Percentiles rank a stretch among this genome's conserved stretches.
phyloP scores from a whole-genome alignment of 2,888 invertebrate species.

The Lycophotia porphyrea region DNA sequence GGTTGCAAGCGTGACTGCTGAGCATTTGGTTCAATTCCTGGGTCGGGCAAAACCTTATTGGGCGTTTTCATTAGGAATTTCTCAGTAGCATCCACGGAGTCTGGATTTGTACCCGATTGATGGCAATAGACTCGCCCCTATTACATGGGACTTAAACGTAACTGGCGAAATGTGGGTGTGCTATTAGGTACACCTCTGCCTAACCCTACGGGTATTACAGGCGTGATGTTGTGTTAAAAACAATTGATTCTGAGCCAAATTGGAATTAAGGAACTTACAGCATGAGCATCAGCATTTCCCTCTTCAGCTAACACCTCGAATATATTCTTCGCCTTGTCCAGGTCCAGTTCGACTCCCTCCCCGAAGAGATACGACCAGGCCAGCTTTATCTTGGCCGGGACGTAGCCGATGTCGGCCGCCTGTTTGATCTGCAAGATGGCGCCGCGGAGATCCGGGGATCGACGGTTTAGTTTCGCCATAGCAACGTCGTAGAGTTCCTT shows the following conservation, averaged over 20 bases:
- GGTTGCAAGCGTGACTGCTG: too few species aligned
- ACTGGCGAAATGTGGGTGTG: too few species aligned
- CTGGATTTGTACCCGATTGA: too few species aligned
- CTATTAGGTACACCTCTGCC: too few species aligned
- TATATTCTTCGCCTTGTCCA: constrained; percentile 93
- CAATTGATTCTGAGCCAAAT: not conserved
- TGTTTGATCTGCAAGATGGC: constrained; percentile 94
- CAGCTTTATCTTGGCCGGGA: constrained; percentile 94
- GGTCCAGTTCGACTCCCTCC: constrained; percentile 93
- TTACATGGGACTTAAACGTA: too few species aligned
- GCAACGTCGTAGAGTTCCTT: constrained; percentile 94
- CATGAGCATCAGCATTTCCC: constrained; percentile 97
- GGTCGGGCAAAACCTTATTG: too few species aligned
- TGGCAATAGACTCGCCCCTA: too few species aligned
- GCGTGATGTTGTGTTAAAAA: not conserved
- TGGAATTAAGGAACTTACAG: constrained; percentile 88
- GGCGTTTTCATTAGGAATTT: too few species aligned
- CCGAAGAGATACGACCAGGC: constrained; percentile 98
- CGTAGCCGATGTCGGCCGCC: constrained; percentile 95
- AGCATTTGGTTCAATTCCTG: too few species aligned
- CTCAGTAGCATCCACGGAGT: too few species aligned
- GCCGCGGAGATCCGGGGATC: constrained; percentile 93
- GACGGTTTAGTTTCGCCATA: constrained; percentile 92
- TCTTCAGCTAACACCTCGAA: constrained; percentile 94
- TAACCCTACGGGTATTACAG: too few species aligned